Conservation (phyloP, 2,797 vertebrate species). For the Pseudomugil tenellus region DNA sequence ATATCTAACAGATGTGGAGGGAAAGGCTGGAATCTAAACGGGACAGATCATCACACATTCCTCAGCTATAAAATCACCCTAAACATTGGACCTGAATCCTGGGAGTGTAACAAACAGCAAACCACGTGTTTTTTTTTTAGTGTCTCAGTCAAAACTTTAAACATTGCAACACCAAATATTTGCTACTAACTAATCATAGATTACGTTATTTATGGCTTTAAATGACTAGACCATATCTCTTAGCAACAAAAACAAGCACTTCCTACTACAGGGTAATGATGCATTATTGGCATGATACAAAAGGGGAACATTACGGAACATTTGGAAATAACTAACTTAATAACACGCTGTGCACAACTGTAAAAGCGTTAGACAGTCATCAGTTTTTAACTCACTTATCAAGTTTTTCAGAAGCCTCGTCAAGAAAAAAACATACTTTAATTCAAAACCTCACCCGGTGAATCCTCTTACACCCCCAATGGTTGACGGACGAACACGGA, state of each 20-base stretch:
- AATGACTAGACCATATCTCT: neutral
- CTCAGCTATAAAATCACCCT: constrained; percentile 44
- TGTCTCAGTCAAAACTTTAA: neutral
- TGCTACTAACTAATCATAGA: neutral
- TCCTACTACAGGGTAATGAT: neutral
- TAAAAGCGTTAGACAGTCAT: neutral
- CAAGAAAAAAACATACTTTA: neutral
- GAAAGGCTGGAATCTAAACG: constrained; percentile 23
- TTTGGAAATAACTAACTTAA: neutral
- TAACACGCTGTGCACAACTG: constrained; percentile 11
- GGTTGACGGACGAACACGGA: constrained; percentile 24
- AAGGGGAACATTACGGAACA: constrained; percentile 4
- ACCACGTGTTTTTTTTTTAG: constrained; percentile 25
- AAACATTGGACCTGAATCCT: constrained; percentile 2
- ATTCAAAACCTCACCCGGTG: constrained; percentile 6
- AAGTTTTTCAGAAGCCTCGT: neutral
- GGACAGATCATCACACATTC: constrained; percentile 50
- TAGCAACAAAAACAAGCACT: neutral
- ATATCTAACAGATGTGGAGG: constrained; percentile 71
- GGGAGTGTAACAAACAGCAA: constrained; percentile 19
- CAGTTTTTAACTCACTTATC: neutral
- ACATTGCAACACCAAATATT: neutral
- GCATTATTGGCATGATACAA: neutral
- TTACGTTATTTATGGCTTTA: neutral
- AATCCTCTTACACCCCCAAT: constrained; percentile 7